Conservation (phyloP, 2,113 vertebrate species). For the Micromys minutus region DNA sequence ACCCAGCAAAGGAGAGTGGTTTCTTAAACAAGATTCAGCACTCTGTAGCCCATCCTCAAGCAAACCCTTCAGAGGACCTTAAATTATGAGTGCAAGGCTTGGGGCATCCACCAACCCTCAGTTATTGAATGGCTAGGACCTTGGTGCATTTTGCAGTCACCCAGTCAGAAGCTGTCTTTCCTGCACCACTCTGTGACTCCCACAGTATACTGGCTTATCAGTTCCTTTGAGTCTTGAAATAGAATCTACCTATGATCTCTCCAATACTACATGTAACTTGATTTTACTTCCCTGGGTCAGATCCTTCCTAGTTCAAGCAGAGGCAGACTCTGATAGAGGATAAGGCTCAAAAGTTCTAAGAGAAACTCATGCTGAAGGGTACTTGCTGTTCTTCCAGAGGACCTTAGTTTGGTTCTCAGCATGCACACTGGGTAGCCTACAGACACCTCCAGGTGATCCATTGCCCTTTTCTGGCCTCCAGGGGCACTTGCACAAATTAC, state of each 20-base stretch:
- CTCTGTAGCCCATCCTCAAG: neutral
- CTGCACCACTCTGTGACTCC: neutral
- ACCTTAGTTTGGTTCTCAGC: neutral
- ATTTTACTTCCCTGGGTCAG: neutral
- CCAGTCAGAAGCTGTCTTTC: neutral
- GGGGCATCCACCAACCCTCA: neutral
- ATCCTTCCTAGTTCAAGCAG: neutral
- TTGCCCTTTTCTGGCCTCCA: neutral
- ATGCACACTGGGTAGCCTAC: neutral
- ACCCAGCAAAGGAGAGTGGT: neutral
- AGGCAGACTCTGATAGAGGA: neutral
- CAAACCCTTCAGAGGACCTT: neutral
- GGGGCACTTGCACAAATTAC: neutral
- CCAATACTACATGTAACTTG: neutral
- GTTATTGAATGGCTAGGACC: neutral
- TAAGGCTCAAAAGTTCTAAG: neutral
- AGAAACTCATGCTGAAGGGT: neutral
- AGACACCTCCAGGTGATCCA: neutral
- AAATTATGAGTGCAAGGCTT: neutral
- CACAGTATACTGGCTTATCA: neutral
- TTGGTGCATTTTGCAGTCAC: neutral
- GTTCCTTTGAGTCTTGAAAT: neutral
- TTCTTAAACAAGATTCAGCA: neutral
- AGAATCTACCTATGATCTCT: neutral
- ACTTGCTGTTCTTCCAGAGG: neutral